A percentile compares a stretch with the other conserved stretches of the same genome.
Evolutionary conservation across 2,797 vertebrate genomes (phyloP).

Genomic region (Ctenopoma kingsleyae): DNA sequence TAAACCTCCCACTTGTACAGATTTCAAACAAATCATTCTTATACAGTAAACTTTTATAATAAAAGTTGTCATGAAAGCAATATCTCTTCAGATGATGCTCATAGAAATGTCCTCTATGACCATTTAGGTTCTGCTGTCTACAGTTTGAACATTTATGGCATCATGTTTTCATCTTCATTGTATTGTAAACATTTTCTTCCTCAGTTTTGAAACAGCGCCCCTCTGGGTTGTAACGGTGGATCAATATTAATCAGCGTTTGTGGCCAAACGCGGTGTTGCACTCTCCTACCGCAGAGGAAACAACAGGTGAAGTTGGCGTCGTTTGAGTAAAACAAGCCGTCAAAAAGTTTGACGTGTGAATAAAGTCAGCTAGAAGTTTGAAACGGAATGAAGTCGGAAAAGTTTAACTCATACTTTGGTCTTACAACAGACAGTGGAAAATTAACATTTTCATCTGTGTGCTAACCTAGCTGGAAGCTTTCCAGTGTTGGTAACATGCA

Average conservation of each 20-base stretch:
- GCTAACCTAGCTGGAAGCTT: no score
- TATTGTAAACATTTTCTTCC: no score
- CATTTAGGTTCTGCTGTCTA: neutral
- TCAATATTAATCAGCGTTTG: neutral
- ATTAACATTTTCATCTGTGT: no score
- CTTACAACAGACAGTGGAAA: no score
- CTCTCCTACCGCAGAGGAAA: fast-evolving
- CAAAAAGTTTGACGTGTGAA: neutral
- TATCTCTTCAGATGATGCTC: neutral
- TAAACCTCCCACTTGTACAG: conserved; percentile 2
- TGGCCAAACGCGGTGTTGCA: conserved; percentile 13
- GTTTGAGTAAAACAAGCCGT: neutral
- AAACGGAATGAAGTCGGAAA: no score
- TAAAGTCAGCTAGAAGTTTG: no score
- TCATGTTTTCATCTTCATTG: no score
- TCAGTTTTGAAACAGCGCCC: conserved; percentile 35
- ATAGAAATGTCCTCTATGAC: neutral
- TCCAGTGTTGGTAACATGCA: no score
- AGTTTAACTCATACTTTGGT: no score
- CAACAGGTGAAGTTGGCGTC: neutral
- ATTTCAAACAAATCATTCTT: neutral
- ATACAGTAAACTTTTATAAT: neutral
- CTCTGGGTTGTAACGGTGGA: neutral
- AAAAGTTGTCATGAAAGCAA: neutral
- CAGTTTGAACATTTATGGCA: neutral